Conservation (phyloP, 2,888 invertebrate genomes). For the Erebia epiphron region DNA sequence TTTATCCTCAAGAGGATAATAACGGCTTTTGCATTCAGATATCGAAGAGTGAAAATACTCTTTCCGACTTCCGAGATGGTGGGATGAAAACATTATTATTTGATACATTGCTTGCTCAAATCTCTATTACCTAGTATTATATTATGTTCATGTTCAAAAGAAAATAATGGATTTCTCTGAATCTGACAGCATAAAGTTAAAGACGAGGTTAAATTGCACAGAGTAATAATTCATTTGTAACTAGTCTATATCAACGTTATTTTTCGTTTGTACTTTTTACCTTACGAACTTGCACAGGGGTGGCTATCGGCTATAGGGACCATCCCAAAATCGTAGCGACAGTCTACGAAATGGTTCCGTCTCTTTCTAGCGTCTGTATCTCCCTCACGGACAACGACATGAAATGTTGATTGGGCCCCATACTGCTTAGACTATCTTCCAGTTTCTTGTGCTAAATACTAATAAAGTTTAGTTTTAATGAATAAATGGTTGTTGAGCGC, state of each 20-base stretch:
- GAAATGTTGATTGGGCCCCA: constrained; percentile 55
- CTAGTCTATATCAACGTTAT: constrained; percentile 5
- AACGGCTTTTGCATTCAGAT: too few species aligned
- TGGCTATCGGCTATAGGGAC: constrained; percentile 53
- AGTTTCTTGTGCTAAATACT: constrained; percentile 35
- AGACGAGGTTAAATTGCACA: constrained; percentile 5
- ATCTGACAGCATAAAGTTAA: not conserved
- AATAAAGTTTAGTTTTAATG: constrained; percentile 38
- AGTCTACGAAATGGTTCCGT: constrained; percentile 54
- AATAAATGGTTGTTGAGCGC: constrained; percentile 31
- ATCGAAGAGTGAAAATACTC: too few species aligned
- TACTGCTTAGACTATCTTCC: constrained; percentile 48
- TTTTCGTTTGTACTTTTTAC: constrained; percentile 30
- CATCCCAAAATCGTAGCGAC: constrained; percentile 62
- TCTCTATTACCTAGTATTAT: not conserved
- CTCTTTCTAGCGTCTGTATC: constrained; percentile 63
- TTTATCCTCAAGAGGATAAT: too few species aligned
- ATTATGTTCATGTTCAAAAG: too few species aligned
- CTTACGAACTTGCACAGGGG: constrained; percentile 40
- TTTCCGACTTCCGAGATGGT: too few species aligned
- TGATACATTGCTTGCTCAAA: not conserved
- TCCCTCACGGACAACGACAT: constrained; percentile 47
- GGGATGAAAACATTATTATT: too few species aligned
- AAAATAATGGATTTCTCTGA: too few species aligned
- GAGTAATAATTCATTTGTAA: not conserved